A percentile compares a stretch with the other conserved stretches of the same genome.
Conservation (phyloP, 2,888 invertebrate species). For the Habroteleia sp. region DNA sequence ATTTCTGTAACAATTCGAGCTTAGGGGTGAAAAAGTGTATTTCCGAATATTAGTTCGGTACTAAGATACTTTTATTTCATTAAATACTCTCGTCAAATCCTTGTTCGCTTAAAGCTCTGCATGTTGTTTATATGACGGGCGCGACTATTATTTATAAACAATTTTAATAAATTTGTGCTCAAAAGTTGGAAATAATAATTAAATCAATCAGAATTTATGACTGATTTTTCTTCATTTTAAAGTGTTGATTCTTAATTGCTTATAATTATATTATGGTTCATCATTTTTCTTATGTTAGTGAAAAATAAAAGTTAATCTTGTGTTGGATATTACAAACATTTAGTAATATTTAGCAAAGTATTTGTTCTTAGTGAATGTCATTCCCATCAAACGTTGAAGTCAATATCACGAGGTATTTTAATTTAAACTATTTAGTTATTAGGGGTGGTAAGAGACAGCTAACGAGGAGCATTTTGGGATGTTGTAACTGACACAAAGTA, state of each 20-base stretch:
- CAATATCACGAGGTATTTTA: slow-evolving; percentile 49
- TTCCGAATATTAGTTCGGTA: not conserved
- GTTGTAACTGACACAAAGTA: too few species aligned
- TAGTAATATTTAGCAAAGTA: not conserved
- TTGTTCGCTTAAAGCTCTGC: not conserved
- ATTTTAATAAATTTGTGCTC: not conserved
- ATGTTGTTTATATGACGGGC: not conserved
- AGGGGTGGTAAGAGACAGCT: slow-evolving; percentile 14
- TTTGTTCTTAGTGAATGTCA: slow-evolving; percentile 23
- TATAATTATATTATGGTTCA: not conserved
- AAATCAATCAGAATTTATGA: too few species aligned
- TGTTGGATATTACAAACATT: too few species aligned
- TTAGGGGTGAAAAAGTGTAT: slow-evolving; percentile 1
- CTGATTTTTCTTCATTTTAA: not conserved
- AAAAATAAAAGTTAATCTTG: too few species aligned
- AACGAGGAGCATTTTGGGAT: slow-evolving; percentile 16
- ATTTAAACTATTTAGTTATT: slow-evolving; percentile 32
- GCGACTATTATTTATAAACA: slow-evolving; percentile 22
- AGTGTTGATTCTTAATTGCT: not conserved
- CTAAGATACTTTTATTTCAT: not conserved
- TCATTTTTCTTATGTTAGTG: too few species aligned
- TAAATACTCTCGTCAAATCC: too few species aligned
- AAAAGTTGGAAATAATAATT: not conserved
- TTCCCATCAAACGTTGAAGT: slow-evolving; percentile 16
- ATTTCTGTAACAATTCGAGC: slow-evolving; percentile 12